Evolutionary conservation across 2,888 invertebrate genomes (phyloP).

Genomic region (Papilio demoleus): DNA sequence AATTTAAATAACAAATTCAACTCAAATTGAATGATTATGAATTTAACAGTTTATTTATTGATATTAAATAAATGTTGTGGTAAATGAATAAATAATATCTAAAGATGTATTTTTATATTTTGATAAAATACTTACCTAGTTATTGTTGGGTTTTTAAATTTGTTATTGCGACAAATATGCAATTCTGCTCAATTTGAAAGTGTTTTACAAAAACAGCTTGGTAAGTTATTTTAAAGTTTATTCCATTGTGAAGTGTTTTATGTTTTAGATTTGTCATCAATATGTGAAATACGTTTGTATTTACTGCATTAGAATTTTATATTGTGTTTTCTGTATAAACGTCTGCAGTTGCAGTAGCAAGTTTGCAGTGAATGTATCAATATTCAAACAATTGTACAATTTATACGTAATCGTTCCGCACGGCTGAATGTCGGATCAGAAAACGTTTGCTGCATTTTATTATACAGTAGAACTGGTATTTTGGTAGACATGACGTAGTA

Average conservation of each 20-base stretch:
- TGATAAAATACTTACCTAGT: too few species aligned
- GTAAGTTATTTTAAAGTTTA: too few species aligned
- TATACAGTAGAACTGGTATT: not conserved
- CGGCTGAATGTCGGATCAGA: not conserved
- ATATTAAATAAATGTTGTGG: too few species aligned
- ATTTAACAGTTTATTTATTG: not conserved
- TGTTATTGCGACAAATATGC: too few species aligned
- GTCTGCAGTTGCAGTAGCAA: conserved; percentile 5
- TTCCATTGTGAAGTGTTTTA: too few species aligned
- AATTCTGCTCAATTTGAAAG: too few species aligned
- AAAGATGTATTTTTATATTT: too few species aligned
- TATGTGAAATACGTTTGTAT: not conserved
- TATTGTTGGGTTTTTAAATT: too few species aligned
- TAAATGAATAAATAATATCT: too few species aligned
- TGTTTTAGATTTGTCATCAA: not conserved
- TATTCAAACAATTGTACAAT: conserved; percentile 16
- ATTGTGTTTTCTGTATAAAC: not conserved
- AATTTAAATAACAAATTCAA: not conserved
- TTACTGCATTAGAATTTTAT: not conserved
- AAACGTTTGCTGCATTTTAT: conserved; percentile 15
- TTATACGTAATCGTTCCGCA: conserved; percentile 17
- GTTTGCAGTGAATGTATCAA: conserved; percentile 10
- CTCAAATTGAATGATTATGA: not conserved
- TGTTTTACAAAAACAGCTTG: too few species aligned
- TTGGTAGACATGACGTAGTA: not conserved